phyloP scores from a whole-genome alignment of 2,888 invertebrate species.

The Pomacea canaliculata region DNA sequence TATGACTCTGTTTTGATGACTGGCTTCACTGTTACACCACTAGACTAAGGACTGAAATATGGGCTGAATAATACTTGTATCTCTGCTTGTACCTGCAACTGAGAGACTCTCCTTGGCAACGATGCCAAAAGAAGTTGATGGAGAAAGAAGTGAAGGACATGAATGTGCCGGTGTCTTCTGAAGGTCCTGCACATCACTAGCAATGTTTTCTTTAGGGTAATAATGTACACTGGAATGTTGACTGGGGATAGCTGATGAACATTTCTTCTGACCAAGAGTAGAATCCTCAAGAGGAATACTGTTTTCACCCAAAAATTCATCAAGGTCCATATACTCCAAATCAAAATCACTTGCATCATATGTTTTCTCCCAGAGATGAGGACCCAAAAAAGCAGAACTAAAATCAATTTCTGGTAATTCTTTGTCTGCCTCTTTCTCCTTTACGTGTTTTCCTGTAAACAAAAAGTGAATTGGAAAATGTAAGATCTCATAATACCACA shows the following conservation, averaged over 20 bases:
- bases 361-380: conserved; percentile 96
- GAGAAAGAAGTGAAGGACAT: no score
- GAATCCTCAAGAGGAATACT: conserved; percentile 46
- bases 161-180: no score
- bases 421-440: conserved; percentile 8
- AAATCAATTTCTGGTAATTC: conserved; percentile 12
- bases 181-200: no score
- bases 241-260: conserved; percentile 1
- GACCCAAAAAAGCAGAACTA: conserved; percentile 90
- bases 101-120: no score
- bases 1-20: no score
- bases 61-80: no score
- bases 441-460: conserved; percentile 4
- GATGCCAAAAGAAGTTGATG: no score
- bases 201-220: not conserved
- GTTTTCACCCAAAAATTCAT: conserved; percentile 96
- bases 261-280: not conserved
- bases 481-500: not conserved
- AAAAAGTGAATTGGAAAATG: not conserved
- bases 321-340: conserved; percentile 87
- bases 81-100: no score
- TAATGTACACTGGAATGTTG: conserved; percentile 14
- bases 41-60: no score
- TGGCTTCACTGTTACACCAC: no score
- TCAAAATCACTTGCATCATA: conserved; percentile 83